A percentile compares a stretch with the other conserved stretches of the same genome.
Evolutionary conservation across 2,888 invertebrate genomes (phyloP).

Genomic region (Bedellia somnulentella): DNA sequence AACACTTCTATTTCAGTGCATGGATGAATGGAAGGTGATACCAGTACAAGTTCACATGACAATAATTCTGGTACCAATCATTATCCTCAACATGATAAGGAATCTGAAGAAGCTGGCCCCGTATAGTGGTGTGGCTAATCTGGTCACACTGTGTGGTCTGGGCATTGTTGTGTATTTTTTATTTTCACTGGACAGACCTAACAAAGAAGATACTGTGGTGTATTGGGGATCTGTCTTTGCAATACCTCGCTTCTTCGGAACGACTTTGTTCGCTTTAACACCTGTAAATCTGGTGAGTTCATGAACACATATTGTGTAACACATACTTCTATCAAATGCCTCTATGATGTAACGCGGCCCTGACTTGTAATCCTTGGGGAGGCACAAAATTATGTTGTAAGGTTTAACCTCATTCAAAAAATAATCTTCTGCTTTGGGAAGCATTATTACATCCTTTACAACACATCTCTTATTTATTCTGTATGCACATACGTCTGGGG

Average conservation of each 20-base stretch:
- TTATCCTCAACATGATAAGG: constrained; percentile 70
- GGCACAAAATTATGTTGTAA: too few species aligned
- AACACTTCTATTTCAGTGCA: constrained; percentile 40
- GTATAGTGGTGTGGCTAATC: constrained; percentile 81
- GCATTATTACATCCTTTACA: too few species aligned
- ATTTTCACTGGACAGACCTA: constrained; percentile 59
- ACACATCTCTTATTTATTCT: too few species aligned
- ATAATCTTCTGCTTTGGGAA: too few species aligned
- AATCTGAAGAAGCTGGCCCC: constrained; percentile 81
- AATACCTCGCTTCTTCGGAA: constrained; percentile 84
- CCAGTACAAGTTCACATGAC: constrained; percentile 66
- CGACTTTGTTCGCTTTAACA: constrained; percentile 87
- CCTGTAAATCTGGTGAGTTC: constrained; percentile 76
- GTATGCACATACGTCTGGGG: too few species aligned
- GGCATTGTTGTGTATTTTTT: constrained; percentile 74
- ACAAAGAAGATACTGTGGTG: constrained; percentile 41
- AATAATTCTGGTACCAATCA: constrained; percentile 67
- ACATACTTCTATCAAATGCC: too few species aligned
- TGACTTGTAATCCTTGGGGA: too few species aligned
- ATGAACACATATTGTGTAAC: too few species aligned
- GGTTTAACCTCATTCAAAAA: too few species aligned
- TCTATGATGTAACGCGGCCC: too few species aligned
- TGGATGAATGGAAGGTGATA: constrained; percentile 36
- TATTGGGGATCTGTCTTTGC: constrained; percentile 27
- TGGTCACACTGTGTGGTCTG: constrained; percentile 75